Evolutionary conservation across 1,140 invertebrate genomes (phyloP), one percentile per base, ranked within the genome.

Genomic region (Reticulitermes speratus): DNA sequence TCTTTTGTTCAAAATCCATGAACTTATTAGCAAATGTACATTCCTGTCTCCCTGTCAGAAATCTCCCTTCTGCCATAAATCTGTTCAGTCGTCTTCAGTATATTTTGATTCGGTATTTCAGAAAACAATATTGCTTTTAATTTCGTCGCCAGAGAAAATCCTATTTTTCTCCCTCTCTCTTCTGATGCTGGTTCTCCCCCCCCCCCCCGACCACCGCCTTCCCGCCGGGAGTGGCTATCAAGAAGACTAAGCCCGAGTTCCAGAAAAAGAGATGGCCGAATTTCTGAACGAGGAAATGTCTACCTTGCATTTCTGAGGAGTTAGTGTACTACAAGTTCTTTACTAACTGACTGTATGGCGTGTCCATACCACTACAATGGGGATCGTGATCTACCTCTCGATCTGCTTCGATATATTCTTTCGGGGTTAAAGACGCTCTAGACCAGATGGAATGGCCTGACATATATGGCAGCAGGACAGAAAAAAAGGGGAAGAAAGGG

Each of bases 361-460:
- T 16, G n/a, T 1, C n/a, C 6, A 30, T 2, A 16, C n/a, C 7
- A 11, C n/a, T 75, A 75, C 65, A n/a, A 25, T 30, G 11, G 1
- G n/a, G 65, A 75, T 25, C 65, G 65, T 75, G 65, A 75, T 75
- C 65, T 19, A 75, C n/a, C 65, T 75, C 25, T 75, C 65, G 65
- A 30, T 75, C 65, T 75, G n/a, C n/a, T 75, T 75, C 65, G 65
- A 75, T 75, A 30, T 75, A 75, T 75, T 75, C 65, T 75, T 25
- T 75, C 65, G n/a, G 65, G 65, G n/a, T 12, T 6, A 25, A 30
- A 55, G 19, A n/a, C 65, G 25, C n/a, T 9, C n/a, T 25, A 30
- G 25, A 75, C 65, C n/a, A 30, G 25, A 75, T 75, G 65, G 65
- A 75, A 75, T 75, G 30, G 65, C n/a, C n/a, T 30, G 65, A 30